phyloP scores from a whole-genome alignment of 1,140 invertebrate species.

The Pygmarrhopalites habei region DNA sequence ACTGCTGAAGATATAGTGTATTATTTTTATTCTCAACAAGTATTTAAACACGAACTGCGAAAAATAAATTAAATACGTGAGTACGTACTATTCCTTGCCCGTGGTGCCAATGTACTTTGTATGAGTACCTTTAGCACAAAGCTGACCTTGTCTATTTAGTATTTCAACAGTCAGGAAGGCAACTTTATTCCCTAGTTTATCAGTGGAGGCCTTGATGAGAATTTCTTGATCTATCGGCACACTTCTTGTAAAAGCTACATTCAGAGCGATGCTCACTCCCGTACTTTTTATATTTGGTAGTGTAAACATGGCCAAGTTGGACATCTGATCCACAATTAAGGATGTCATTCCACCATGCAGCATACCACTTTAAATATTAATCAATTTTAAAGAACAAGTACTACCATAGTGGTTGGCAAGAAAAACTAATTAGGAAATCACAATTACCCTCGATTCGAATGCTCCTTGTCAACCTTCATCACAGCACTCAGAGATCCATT shows the following conservation, averaged over 20 bases:
- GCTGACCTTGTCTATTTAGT: slow-evolving; percentile 59
- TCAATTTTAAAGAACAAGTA: not conserved
- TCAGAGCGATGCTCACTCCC: slow-evolving; percentile 67
- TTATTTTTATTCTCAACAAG: no score
- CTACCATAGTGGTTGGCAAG: not conserved
- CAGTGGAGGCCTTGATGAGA: slow-evolving; percentile 67
- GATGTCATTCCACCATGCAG: slow-evolving; percentile 79
- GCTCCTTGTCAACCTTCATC: slow-evolving; percentile 65
- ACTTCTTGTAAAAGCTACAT: slow-evolving; percentile 62
- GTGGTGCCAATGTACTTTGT: slow-evolving; percentile 63
- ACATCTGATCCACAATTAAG: slow-evolving; percentile 72
- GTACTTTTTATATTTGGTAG: slow-evolving; percentile 44
- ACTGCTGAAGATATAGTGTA: no score
- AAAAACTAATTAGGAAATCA: not conserved
- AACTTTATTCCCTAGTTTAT: slow-evolving; percentile 66
- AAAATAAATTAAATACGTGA: not conserved
- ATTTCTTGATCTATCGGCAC: slow-evolving; percentile 69
- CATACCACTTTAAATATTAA: slow-evolving; percentile 47
- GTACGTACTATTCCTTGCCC: not conserved
- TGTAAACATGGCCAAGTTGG: slow-evolving; percentile 69
- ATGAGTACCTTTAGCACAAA: slow-evolving; percentile 71
- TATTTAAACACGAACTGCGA: no score
- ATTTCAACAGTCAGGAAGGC: slow-evolving; percentile 75
- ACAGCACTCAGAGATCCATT: slow-evolving; percentile 63
- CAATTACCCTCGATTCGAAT: slow-evolving; percentile 56